Conservation (phyloP, 2,888 invertebrate genomes). For the Melolontha melolontha region DNA sequence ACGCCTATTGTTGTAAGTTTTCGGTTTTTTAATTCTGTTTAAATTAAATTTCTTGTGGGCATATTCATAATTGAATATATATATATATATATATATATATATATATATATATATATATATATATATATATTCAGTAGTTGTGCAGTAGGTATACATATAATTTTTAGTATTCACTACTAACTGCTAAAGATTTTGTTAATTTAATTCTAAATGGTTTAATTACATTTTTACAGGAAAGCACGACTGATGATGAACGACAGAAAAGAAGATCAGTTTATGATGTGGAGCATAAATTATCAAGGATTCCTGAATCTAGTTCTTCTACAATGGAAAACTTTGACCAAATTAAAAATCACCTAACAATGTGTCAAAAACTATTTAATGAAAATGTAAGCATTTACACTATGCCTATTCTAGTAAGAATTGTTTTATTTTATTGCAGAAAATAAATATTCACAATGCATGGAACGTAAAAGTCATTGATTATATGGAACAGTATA, state of each 20-base stretch:
- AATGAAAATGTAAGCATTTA: conserved; percentile 35
- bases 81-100: too few relatives aligned
- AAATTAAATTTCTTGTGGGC: too few relatives aligned
- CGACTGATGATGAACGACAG: conserved; percentile 7
- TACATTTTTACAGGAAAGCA: neutral
- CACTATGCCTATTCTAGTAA: neutral
- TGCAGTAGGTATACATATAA: too few relatives aligned
- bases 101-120: too few relatives aligned
- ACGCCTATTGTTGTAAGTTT: conserved; percentile 22
- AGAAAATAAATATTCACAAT: conserved; percentile 43
- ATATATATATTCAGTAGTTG: too few relatives aligned
- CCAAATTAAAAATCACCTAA: conserved; percentile 28
- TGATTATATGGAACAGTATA: conserved; percentile 27
- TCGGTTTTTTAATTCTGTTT: neutral
- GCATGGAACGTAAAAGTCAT: conserved; percentile 42
- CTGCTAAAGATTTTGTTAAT: too few relatives aligned
- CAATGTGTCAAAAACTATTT: conserved; percentile 31
- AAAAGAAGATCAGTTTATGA: conserved; percentile 15
- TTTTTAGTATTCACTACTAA: neutral
- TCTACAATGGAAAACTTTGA: conserved; percentile 1
- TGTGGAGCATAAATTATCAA: conserved; percentile 11
- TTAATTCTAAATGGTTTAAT: too few relatives aligned
- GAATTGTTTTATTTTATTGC: conserved; percentile 1
- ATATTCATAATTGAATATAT: too few relatives aligned
- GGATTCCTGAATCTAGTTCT: conserved; percentile 4